These are phyloP conservation scores for Onychomys torridus DNA, from an alignment of 2,797 vertebrate species.

Conservation along the genomic window DNA sequence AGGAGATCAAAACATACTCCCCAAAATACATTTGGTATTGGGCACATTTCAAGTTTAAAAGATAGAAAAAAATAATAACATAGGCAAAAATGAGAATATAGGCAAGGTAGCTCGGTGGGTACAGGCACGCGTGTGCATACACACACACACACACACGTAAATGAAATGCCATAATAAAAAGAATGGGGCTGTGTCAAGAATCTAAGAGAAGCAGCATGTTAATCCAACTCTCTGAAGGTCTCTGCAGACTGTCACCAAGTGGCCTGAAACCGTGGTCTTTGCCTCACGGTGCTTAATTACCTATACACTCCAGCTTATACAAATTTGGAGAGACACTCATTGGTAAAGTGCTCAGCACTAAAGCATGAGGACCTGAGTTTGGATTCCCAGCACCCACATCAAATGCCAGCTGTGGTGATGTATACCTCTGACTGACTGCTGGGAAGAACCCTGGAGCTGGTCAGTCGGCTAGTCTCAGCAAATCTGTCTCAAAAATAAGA, in stretches of 20 bases:
- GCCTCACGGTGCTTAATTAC: neutral
- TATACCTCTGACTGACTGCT: neutral
- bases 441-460: neutral
- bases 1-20: conserved; percentile 4
- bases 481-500: neutral
- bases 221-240: neutral
- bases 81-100: neutral
- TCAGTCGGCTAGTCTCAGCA: neutral
- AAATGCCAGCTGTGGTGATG: neutral
- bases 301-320: neutral
- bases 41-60: neutral
- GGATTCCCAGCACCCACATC: neutral
- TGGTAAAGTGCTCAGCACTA: too few species aligned
- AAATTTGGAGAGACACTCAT: neutral
- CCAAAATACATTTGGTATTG: neutral
- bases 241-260: fast-evolving
- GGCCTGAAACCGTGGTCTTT: neutral
- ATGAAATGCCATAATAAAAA: neutral
- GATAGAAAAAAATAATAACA: neutral
- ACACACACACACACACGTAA: neutral
- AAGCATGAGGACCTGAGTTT: neutral
- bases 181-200: too few species aligned
- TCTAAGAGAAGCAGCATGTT: neutral
- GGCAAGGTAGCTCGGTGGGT: neutral
- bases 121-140: neutral